These are phyloP conservation scores for Metellina segmentata DNA, from an alignment of 2,888 invertebrate genomes.

Conservation along the genomic window DNA sequence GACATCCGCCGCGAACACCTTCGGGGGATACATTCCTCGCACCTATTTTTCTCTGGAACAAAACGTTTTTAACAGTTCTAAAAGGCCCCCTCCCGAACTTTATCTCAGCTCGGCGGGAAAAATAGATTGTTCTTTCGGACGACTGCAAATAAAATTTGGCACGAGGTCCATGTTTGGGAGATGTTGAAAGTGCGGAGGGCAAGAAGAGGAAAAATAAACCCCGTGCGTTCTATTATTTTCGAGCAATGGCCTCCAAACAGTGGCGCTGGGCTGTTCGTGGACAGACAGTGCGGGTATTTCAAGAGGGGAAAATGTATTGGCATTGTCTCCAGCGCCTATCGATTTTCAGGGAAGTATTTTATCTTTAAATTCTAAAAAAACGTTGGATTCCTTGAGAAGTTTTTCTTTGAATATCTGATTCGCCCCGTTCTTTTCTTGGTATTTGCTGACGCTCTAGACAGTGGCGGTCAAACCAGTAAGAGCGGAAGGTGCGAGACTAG, in stretches of 20 bases:
- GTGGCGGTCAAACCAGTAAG: too few relatives aligned
- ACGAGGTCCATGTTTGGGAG: slow-evolving; percentile 22
- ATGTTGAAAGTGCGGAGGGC: slow-evolving; percentile 15
- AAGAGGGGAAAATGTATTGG: slow-evolving; percentile 28
- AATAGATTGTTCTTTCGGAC: slow-evolving; percentile 34
- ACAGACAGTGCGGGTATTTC: slow-evolving; percentile 15
- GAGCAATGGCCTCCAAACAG: slow-evolving; percentile 8
- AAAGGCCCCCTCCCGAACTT: slow-evolving; percentile 13
- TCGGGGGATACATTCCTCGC: background rate
- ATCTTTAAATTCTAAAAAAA: slow-evolving; percentile 2
- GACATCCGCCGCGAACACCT: too few relatives aligned
- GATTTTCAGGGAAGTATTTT: slow-evolving; percentile 4
- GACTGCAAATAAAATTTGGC: slow-evolving; percentile 52
- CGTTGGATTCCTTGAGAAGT: background rate
- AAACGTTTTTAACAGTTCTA: slow-evolving; percentile 50
- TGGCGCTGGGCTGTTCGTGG: slow-evolving; percentile 6
- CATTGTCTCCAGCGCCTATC: slow-evolving; percentile 7
- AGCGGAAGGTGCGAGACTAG: too few relatives aligned
- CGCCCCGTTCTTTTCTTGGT: background rate
- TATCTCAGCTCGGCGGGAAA: background rate
- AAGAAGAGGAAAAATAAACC: background rate
- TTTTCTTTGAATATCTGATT: background rate
- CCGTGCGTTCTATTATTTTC: slow-evolving; percentile 18
- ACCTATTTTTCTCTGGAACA: slow-evolving; percentile 4
- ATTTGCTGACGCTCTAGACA: too few relatives aligned